Evolutionary conservation across 1,140 invertebrate species (phyloP).

Genomic region (Bombus waltoni): DNA sequence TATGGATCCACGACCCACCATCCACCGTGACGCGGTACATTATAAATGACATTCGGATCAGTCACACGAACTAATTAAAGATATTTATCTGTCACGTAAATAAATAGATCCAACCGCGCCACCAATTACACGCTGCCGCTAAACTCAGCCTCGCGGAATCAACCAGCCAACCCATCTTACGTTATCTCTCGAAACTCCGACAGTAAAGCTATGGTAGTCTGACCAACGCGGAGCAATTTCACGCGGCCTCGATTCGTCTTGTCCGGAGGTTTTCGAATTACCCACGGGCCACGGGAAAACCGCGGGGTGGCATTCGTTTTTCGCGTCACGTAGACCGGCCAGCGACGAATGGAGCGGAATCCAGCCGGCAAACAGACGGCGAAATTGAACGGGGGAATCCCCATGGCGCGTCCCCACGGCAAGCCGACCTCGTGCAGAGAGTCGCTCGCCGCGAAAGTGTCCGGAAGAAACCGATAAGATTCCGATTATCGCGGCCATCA

Average conservation of each 20-base stretch:
- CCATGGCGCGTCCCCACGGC: not conserved
- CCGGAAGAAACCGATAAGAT: slow-evolving; percentile 55
- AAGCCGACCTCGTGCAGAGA: not conserved
- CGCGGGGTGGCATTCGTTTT: slow-evolving; percentile 43
- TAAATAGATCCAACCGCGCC: too few relatives aligned
- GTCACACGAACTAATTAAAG: too few relatives aligned
- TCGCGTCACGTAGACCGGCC: slow-evolving; percentile 50
- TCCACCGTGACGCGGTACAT: too few relatives aligned
- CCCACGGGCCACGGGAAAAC: slow-evolving; percentile 4
- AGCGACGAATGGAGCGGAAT: slow-evolving; percentile 53
- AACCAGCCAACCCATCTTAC: not conserved
- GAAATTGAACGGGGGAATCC: slow-evolving; percentile 31
- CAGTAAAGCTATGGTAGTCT: not conserved
- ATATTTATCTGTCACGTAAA: too few relatives aligned
- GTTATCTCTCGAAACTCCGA: not conserved
- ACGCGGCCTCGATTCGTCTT: slow-evolving; percentile 34
- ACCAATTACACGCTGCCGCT: too few relatives aligned
- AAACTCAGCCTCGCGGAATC: not conserved
- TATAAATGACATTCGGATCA: too few relatives aligned
- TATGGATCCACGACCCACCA: too few relatives aligned
- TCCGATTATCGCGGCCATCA: slow-evolving; percentile 57
- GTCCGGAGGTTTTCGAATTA: slow-evolving; percentile 25
- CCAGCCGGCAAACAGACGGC: slow-evolving; percentile 24
- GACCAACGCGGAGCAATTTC: slow-evolving; percentile 15
- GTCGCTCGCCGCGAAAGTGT: slow-evolving; percentile 8